Conservation (phyloP, 2,888 invertebrate species). For the Steinernema hermaphroditum region DNA sequence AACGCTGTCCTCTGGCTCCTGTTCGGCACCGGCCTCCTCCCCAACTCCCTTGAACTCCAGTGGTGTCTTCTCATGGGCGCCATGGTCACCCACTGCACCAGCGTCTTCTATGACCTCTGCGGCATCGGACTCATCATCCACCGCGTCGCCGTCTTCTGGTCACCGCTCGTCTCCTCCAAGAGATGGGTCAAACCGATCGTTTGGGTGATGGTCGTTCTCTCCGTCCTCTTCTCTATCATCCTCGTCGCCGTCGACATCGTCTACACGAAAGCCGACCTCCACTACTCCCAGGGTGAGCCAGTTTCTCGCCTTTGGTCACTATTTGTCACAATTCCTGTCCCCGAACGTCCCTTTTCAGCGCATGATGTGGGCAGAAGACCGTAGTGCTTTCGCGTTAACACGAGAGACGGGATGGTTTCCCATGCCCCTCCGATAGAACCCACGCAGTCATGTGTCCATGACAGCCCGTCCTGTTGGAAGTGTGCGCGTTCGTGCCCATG, state of each 20-base stretch:
- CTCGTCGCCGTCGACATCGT: background rate
- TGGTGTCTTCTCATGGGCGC: conserved; percentile 11
- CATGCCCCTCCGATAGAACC: no score
- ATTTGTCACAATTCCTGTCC: no score
- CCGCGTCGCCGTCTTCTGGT: conserved; percentile 9
- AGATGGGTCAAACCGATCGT: background rate
- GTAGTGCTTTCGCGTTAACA: no score
- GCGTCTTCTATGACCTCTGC: conserved; percentile 23
- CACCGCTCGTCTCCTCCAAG: conserved; percentile 8
- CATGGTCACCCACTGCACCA: conserved; percentile 21
- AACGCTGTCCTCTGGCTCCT: conserved; percentile 9
- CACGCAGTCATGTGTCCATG: no score
- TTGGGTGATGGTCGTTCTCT: background rate
- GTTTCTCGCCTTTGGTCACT: background rate
- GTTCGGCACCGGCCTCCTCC: background rate
- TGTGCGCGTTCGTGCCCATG: no score
- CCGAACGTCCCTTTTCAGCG: no score
- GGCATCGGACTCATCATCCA: conserved; percentile 2
- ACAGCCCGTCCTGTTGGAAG: no score
- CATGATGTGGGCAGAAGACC: no score
- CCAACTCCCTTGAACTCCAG: background rate
- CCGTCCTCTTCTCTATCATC: background rate
- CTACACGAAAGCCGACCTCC: background rate
- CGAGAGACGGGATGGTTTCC: no score
- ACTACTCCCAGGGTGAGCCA: background rate